Conservation (phyloP, 92 coral and sea anemone genomes). For the Montipora capitata region DNA sequence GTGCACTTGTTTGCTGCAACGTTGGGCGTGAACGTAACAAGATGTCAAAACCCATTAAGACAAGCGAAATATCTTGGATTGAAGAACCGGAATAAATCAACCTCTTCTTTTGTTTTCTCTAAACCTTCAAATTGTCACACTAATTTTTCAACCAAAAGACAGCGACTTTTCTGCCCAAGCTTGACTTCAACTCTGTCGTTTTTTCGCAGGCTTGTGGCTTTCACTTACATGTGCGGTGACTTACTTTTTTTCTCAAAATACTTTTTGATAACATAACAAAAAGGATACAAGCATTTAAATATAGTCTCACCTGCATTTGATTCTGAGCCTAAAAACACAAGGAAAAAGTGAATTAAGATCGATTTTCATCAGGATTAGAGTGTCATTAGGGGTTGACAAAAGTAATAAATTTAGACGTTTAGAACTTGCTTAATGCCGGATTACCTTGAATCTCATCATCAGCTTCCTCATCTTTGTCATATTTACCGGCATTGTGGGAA, state of each 20-base stretch:
- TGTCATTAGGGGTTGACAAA: neutral
- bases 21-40: too few species aligned
- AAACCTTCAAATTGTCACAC: neutral
- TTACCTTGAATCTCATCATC: constrained; percentile 98
- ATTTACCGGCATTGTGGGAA: constrained; percentile 87
- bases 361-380: neutral
- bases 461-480: constrained; percentile 97
- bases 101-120: too few species aligned
- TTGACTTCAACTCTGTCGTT: neutral
- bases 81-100: too few species aligned
- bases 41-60: too few species aligned
- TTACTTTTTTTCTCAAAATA: too few species aligned
- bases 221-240: too few species aligned
- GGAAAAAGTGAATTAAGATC: neutral
- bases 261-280: neutral
- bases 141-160: neutral
- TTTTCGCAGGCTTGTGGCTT: too few species aligned
- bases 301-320: constrained; percentile 74
- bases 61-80: too few species aligned
- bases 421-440: neutral
- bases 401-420: too few species aligned
- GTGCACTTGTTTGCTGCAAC: constrained; percentile 86
- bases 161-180: neutral
- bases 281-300: neutral
- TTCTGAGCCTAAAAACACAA: constrained; percentile 78